Percentiles rank a stretch among this genome's conserved stretches.
phyloP scores from a whole-genome alignment of 2,113 vertebrate genomes.

The Sylvia atricapilla region DNA sequence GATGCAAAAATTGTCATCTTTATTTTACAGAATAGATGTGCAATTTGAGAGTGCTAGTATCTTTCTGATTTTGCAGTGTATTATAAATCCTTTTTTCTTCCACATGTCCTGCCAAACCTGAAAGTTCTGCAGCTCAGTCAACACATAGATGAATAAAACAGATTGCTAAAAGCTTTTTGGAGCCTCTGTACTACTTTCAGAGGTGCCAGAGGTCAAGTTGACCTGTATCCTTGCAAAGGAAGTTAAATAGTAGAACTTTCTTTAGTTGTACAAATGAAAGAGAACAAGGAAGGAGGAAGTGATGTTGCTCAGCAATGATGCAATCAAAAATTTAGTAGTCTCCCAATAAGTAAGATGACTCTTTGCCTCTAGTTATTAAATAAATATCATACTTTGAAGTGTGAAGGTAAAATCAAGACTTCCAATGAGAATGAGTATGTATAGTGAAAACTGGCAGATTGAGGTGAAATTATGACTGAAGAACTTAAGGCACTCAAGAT shows the following conservation, averaged over 20 bases:
- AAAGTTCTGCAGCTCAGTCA: conserved; percentile 10
- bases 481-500: not conserved
- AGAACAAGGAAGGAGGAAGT: conserved; percentile 44
- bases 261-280: conserved; percentile 28
- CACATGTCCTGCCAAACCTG: not conserved
- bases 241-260: conserved; percentile 28
- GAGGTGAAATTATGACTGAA: not conserved
- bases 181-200: not conserved
- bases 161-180: conserved; percentile 2
- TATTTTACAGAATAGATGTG: not conserved
- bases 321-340: not conserved
- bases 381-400: not conserved
- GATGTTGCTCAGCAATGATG: not conserved
- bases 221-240: conserved; percentile 12
- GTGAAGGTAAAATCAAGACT: not conserved
- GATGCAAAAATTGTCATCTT: not conserved
- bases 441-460: not conserved
- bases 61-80: not conserved
- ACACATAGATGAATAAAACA: conserved; percentile 20
- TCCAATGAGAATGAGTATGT: not conserved
- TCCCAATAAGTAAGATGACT: not conserved
- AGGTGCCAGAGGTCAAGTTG: conserved; percentile 10
- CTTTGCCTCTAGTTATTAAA: conserved; percentile 1
- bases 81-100: conserved; percentile 1
- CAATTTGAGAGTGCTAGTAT: not conserved